Evolutionary conservation across 2,797 vertebrate species (phyloP).

Genomic region (Alfaro cultratus): DNA sequence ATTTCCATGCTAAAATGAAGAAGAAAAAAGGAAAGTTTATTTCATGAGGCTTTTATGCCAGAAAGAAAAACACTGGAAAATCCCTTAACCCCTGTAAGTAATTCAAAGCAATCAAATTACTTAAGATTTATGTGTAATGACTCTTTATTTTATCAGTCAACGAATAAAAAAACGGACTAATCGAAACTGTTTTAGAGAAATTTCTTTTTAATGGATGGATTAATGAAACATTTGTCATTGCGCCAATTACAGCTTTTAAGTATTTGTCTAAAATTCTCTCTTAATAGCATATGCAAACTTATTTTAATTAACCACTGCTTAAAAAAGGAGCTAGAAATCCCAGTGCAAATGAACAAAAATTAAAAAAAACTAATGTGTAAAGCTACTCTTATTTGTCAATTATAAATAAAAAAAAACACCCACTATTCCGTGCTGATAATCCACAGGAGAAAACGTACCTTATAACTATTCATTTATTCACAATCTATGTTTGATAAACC

Average conservation of each 20-base stretch:
- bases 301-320: not conserved
- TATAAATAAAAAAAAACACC: not conserved
- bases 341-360: not conserved
- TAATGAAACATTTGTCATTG: not conserved
- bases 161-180: not conserved
- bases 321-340: not conserved
- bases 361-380: not conserved
- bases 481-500: not conserved
- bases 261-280: not conserved
- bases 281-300: not conserved
- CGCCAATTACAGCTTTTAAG: not conserved
- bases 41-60: not conserved
- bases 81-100: no score
- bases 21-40: no score
- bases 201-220: not conserved
- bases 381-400: not conserved
- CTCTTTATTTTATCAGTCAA: not conserved
- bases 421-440: not conserved
- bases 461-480: not conserved
- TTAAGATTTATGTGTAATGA: not conserved
- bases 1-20: no score
- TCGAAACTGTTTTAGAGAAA: not conserved
- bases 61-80: no score
- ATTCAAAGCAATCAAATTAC: not conserved
- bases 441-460: not conserved